phyloP scores from a whole-genome alignment of 1,140 invertebrate species.

The Heterodera schachtii region DNA sequence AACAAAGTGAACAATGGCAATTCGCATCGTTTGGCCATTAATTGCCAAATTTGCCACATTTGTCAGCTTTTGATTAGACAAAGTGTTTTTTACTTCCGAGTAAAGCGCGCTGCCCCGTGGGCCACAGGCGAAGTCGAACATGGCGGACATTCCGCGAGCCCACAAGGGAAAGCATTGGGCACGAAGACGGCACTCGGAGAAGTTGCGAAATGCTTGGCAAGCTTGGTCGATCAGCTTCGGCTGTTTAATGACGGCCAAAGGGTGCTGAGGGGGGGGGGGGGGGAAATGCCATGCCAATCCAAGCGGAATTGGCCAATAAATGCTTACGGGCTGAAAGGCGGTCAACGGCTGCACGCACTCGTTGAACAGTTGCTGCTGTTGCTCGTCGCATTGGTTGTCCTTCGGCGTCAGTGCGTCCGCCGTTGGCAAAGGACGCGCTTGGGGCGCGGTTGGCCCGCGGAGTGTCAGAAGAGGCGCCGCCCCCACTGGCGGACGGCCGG shows the following conservation, averaged over 20 bases:
- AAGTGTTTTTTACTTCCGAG: slow-evolving; percentile 31
- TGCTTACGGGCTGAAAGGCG: slow-evolving; percentile 52
- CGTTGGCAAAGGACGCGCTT: slow-evolving; percentile 42
- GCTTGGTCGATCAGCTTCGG: slow-evolving; percentile 59
- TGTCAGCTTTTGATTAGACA: neutral
- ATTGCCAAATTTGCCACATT: too few species aligned
- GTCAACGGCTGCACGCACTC: slow-evolving; percentile 59
- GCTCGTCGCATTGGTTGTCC: slow-evolving; percentile 39
- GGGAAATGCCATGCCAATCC: neutral
- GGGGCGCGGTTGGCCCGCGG: slow-evolving; percentile 35
- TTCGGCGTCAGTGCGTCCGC: neutral
- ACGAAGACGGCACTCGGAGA: slow-evolving; percentile 52
- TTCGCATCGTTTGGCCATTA: too few species aligned
- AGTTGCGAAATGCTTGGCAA: slow-evolving; percentile 54
- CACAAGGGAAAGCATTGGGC: slow-evolving; percentile 42
- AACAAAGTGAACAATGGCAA: slow-evolving; percentile 4
- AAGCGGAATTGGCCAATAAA: neutral
- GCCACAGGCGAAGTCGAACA: slow-evolving; percentile 62
- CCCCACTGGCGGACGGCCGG: neutral
- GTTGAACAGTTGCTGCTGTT: slow-evolving; percentile 55
- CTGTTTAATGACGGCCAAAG: slow-evolving; percentile 60
- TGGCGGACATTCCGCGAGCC: slow-evolving; percentile 62
- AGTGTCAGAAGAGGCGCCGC: neutral
- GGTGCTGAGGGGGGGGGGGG: slow-evolving; percentile 35
- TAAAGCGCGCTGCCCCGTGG: slow-evolving; percentile 49